Evolutionary conservation across 1,140 invertebrate genomes (phyloP).

Genomic region (Homarus americanus): DNA sequence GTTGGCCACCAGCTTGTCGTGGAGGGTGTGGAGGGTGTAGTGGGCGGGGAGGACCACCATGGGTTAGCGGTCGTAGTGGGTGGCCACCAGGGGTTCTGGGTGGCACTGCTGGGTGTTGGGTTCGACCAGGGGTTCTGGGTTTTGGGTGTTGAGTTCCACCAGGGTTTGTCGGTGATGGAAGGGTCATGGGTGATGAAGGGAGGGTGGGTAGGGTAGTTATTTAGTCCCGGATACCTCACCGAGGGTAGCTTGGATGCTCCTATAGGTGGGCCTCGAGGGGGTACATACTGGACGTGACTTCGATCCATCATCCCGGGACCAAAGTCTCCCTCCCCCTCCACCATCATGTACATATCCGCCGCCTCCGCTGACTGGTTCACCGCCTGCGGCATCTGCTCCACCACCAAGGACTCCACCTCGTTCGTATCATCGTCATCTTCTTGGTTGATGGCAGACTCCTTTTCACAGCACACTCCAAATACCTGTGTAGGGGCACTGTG

Average conservation of each 20-base stretch:
- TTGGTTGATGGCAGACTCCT: not conserved
- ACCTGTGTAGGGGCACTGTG: constrained; percentile 26
- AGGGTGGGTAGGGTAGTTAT: constrained; percentile 40
- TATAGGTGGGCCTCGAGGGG: constrained; percentile 78
- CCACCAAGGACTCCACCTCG: not conserved
- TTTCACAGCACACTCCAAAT: constrained; percentile 54
- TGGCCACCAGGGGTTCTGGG: constrained; percentile 15
- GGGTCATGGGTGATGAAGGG: constrained; percentile 65
- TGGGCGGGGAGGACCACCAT: constrained; percentile 12
- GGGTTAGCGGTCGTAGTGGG: not conserved
- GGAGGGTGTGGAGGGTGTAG: not conserved
- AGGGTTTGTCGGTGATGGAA: constrained; percentile 53
- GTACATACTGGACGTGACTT: constrained; percentile 76
- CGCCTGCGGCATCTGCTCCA: not conserved
- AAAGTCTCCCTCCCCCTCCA: constrained; percentile 8
- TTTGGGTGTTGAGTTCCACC: constrained; percentile 38
- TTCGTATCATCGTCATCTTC: not conserved
- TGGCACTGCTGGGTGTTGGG: constrained; percentile 17
- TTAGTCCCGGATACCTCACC: not conserved
- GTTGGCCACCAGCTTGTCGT: not conserved
- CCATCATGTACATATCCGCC: constrained; percentile 21
- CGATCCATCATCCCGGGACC: constrained; percentile 71
- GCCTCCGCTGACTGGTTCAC: not conserved
- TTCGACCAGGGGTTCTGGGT: constrained; percentile 45
- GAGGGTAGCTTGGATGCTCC: not conserved